Conservation (phyloP, 2,113 vertebrate genomes). For the Ramphastos sulfuratus region DNA sequence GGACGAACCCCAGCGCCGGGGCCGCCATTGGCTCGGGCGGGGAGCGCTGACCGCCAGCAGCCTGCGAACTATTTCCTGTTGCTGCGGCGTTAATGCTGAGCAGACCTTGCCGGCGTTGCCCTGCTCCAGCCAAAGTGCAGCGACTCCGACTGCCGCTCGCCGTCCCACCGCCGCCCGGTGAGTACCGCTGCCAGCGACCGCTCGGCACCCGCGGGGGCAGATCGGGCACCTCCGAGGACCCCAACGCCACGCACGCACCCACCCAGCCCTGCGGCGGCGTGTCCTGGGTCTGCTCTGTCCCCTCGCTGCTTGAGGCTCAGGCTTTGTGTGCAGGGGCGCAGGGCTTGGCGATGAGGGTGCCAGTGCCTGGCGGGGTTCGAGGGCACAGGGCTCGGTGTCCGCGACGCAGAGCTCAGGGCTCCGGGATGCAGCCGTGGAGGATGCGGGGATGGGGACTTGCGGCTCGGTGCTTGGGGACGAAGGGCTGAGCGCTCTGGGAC, state of each 20-base stretch:
- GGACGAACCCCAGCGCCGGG: not conserved
- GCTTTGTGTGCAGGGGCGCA: not conserved
- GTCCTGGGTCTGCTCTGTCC: accelerated
- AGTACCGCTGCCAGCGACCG: not conserved
- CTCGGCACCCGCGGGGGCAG: not conserved
- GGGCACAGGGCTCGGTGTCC: not conserved
- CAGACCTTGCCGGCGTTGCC: conserved; percentile 69
- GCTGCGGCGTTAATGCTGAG: conserved; percentile 74
- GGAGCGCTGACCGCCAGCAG: conserved; percentile 49
- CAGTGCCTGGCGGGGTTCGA: accelerated
- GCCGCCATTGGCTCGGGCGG: conserved; percentile 53
- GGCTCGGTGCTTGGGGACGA: not conserved
- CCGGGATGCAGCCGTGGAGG: accelerated
- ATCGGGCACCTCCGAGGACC: accelerated
- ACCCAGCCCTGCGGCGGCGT: accelerated
- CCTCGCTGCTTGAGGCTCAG: accelerated
- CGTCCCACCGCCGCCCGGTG: not conserved
- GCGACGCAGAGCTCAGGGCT: not conserved
- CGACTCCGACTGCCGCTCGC: not conserved
- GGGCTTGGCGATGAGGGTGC: not conserved
- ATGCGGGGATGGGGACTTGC: too few species aligned
- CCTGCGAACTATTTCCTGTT: conserved; percentile 78
- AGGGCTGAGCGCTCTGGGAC: not conserved
- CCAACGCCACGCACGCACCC: accelerated
- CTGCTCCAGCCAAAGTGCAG: conserved; percentile 22